phyloP scores from a whole-genome alignment of 1,140 invertebrate species.

The Maniola jurtina region DNA sequence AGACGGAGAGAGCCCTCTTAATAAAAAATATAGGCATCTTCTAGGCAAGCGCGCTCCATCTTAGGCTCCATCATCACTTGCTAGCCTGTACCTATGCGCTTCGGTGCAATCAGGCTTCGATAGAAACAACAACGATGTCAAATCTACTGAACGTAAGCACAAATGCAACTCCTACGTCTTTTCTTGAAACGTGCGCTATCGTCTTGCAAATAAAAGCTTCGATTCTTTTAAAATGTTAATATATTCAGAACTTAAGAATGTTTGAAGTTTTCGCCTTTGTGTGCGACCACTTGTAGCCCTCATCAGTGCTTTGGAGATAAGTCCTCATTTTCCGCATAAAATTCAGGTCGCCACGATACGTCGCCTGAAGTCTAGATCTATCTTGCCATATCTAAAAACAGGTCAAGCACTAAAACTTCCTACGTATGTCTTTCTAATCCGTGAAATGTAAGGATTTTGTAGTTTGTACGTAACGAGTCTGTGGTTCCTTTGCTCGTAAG shows the following conservation, averaged over 20 bases:
- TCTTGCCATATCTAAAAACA: conserved; percentile 14
- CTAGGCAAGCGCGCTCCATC: too few relatives aligned
- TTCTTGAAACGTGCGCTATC: too few relatives aligned
- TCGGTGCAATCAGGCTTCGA: too few relatives aligned
- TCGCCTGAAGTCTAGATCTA: conserved; percentile 19
- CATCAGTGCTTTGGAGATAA: conserved; percentile 18
- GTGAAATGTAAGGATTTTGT: conserved; percentile 8
- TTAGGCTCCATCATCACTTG: too few relatives aligned
- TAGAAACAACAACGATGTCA: too few relatives aligned
- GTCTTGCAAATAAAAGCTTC: too few relatives aligned
- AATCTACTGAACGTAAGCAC: too few relatives aligned
- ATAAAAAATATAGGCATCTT: too few relatives aligned
- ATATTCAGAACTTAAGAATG: not conserved
- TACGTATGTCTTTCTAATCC: conserved; percentile 2
- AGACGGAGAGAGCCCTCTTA: too few relatives aligned
- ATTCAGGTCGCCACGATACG: conserved; percentile 21
- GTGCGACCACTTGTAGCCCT: conserved; percentile 11
- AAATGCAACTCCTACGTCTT: too few relatives aligned
- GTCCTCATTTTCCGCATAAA: conserved; percentile 21
- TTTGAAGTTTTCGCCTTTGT: not conserved
- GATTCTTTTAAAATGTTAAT: not conserved
- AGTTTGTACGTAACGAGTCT: conserved; percentile 14
- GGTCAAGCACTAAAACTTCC: conserved; percentile 7
- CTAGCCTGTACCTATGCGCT: too few relatives aligned
- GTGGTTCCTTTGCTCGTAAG: conserved; percentile 5